Evolutionary conservation across 2,113 vertebrate genomes (phyloP), one percentile per base, ranked within the genome.

Genomic region (Narcine bancroftii): DNA sequence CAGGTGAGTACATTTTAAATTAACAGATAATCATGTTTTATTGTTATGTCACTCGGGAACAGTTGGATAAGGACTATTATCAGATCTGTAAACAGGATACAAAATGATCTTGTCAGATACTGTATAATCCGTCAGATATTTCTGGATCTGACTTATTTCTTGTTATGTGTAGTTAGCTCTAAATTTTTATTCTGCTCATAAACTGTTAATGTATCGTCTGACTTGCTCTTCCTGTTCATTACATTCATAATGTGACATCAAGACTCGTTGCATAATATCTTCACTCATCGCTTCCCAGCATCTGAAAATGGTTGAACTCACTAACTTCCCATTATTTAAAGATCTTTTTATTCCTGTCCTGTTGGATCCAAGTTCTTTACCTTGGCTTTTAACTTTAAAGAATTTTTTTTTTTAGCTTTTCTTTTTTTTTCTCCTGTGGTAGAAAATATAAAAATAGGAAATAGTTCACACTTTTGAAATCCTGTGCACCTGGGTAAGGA

Each of bases 1-100:
- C 96, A 96, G 97, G 97, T 97, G 42, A 24, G 89, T 6, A 66
- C 10, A 42, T 6, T 33, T 24, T 63, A 19, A 19, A 9, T 24
- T 26, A 39, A 17, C 17, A 89, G 19, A 60, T 26, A 42, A 17
- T 11, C 9, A 66, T n/a, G n/a, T 65, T 42, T n/a, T 89, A n/a
- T 89, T 33, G 0, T 15, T 89, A 19, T 42, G 36, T n/a, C n/a
- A 24, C 15, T 39, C 21, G 36, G 45, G 45, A 81, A 9, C 26
- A 42, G 36, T 36, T 75, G n/a, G n/a, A 75, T 75, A n/a, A 75
- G 72, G 72, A 36, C n/a, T 75, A n/a, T n/a, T 15, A 36, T 39
- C 15, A 75, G 36, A 39, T 75, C 36, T 42, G 29, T 3, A n/a
- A 13, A 75, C 69, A 72, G 26, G 4, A 33, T 72, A 33, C 6